Evolutionary conservation across 2,113 vertebrate species (phyloP).

Genomic region (Tetrao urogallus): DNA sequence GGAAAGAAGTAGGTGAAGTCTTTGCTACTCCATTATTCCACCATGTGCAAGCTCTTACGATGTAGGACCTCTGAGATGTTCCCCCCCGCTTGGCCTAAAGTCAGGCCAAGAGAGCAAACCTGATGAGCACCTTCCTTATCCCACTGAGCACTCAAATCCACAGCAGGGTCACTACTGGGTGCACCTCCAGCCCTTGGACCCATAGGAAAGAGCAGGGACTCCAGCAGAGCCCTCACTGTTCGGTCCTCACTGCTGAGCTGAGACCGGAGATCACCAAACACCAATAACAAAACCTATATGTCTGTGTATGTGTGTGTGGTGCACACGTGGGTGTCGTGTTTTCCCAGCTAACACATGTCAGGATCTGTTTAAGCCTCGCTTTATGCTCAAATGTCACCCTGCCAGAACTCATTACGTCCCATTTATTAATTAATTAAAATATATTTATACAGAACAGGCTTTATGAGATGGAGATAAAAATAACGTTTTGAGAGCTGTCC

Average conservation of each 20-base stretch:
- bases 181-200: neutral
- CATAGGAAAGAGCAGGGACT: neutral
- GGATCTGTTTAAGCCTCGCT: slow-evolving; percentile 76
- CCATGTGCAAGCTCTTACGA: neutral
- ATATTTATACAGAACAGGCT: slow-evolving; percentile 80
- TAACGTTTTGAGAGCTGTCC: slow-evolving; percentile 78
- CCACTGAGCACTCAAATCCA: neutral
- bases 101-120: neutral
- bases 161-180: neutral
- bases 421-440: slow-evolving; percentile 86
- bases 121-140: neutral
- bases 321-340: neutral
- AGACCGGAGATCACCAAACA: neutral
- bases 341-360: slow-evolving; percentile 77
- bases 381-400: slow-evolving; percentile 84
- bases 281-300: neutral
- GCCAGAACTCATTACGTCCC: slow-evolving; percentile 82
- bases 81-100: neutral
- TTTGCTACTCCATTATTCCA: neutral
- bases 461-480: slow-evolving; percentile 78
- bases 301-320: neutral
- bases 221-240: neutral
- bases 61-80: neutral
- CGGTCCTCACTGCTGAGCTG: neutral
- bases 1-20: neutral